A percentile compares a stretch with the other conserved stretches of the same genome.
phyloP scores from a whole-genome alignment of 1,140 invertebrate genomes.

The Eupeodes corollae region DNA sequence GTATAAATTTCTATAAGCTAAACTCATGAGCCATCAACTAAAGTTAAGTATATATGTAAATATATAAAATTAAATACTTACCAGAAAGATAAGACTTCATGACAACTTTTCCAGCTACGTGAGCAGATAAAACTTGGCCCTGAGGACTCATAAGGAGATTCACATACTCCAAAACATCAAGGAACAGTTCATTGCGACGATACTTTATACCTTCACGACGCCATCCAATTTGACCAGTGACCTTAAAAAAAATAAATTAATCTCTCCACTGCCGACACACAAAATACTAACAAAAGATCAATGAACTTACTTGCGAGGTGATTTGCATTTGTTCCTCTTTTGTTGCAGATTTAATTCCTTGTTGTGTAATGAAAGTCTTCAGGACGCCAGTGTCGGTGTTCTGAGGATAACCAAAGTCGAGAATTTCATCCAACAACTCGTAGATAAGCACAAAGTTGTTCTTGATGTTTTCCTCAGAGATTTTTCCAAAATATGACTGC shows the following conservation, averaged over 20 bases:
- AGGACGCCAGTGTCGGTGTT: conserved; percentile 98
- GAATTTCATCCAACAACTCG: conserved; percentile 96
- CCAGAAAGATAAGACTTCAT: conserved; percentile 99
- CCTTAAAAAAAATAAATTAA: conserved; percentile 29
- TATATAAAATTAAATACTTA: conserved; percentile 6
- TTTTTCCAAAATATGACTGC: conserved; percentile 99
- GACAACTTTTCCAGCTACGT: conserved; percentile 98
- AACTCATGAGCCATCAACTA: too few relatives aligned
- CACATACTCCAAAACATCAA: conserved; percentile 98
- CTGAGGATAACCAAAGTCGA: conserved; percentile 99
- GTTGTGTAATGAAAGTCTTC: conserved; percentile 99
- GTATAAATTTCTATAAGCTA: too few relatives aligned
- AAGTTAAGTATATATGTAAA: too few relatives aligned
- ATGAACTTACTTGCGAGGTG: conserved; percentile 69
- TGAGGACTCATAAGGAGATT: conserved; percentile 99
- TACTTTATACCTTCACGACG: conserved; percentile 98
- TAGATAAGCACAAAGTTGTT: conserved; percentile 99
- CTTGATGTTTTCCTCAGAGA: conserved; percentile 99
- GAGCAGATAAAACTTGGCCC: conserved; percentile 97
- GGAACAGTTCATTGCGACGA: conserved; percentile 93
- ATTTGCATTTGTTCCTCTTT: conserved; percentile 99
- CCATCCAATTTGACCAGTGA: conserved; percentile 99
- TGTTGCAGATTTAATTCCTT: conserved; percentile 96
- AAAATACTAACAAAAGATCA: not conserved
- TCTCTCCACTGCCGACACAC: not conserved